Evolutionary conservation across 2,113 vertebrate species (phyloP).

Genomic region (Noctilio leporinus): DNA sequence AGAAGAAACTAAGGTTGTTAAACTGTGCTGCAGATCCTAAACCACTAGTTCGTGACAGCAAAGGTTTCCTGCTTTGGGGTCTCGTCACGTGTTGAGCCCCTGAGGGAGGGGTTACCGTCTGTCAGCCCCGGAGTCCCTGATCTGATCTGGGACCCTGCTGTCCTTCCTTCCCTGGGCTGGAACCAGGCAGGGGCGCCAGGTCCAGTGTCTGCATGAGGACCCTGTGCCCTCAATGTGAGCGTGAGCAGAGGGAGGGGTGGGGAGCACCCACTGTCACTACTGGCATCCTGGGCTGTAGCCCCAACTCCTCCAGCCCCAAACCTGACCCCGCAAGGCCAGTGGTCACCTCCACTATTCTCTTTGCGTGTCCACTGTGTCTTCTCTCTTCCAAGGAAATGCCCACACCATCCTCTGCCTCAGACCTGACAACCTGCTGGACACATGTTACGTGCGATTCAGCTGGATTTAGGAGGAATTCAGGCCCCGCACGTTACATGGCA

Average conservation of each 20-base stretch:
- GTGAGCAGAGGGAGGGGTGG: accelerated
- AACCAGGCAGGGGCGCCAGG: too few species aligned
- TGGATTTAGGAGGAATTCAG: neutral
- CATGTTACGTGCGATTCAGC: accelerated
- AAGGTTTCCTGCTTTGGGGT: neutral
- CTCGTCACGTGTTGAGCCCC: neutral
- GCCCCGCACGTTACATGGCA: too few species aligned
- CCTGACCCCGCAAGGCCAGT: neutral
- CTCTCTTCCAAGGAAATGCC: neutral
- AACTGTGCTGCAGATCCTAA: neutral
- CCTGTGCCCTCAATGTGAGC: too few species aligned
- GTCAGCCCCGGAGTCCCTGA: neutral
- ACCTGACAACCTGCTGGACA: neutral
- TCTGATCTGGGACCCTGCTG: neutral
- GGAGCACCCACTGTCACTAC: accelerated
- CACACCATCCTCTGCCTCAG: accelerated
- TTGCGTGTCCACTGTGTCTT: neutral
- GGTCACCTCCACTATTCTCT: accelerated
- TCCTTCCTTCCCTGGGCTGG: accelerated
- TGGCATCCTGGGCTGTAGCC: neutral
- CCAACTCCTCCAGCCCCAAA: neutral
- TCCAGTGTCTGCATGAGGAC: accelerated
- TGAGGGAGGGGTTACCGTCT: neutral
- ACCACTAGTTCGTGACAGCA: neutral
- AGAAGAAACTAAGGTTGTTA: neutral